phyloP scores from a whole-genome alignment of 2,797 vertebrate genomes.

The Salarias fasciatus region DNA sequence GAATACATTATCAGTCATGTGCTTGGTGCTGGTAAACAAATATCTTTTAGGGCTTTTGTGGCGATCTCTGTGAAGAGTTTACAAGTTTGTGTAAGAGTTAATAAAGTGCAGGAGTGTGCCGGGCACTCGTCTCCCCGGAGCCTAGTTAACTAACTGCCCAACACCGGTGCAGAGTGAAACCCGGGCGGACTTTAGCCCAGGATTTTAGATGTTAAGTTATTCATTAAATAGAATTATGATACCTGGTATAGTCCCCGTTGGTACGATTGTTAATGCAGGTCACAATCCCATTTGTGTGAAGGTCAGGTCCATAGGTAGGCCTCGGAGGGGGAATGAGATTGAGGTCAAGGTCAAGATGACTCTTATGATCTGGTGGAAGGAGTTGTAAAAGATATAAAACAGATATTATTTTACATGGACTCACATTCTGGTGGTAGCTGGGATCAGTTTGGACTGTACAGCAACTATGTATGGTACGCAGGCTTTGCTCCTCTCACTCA shows the following conservation, averaged over 20 bases:
- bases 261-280: constrained; percentile 72
- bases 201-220: constrained; percentile 84
- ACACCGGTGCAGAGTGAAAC: constrained; percentile 50
- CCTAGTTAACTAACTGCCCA: constrained; percentile 58
- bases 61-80: constrained; percentile 41
- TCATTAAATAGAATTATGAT: constrained; percentile 81
- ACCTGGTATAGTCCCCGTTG: constrained; percentile 57
- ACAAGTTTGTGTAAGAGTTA: constrained; percentile 52
- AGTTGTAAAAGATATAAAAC: constrained; percentile 26
- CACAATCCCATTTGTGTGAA: constrained; percentile 71
- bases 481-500: constrained; percentile 27
- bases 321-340: constrained; percentile 41
- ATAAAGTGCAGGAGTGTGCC: constrained; percentile 61
- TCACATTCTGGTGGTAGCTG: not conserved
- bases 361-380: constrained; percentile 39
- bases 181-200: constrained; percentile 52
- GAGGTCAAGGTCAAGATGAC: constrained; percentile 59
- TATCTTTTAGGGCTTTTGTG: constrained; percentile 19
- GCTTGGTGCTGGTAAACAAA: constrained; percentile 39
- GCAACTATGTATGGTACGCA: constrained; percentile 7
- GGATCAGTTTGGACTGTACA: not conserved
- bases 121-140: constrained; percentile 52
- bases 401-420: constrained; percentile 14
- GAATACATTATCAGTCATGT: constrained; percentile 31
- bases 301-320: constrained; percentile 62